A percentile compares a stretch with the other conserved stretches of the same genome.
Evolutionary conservation across 2,888 invertebrate genomes (phyloP).

Genomic region (Polymixis flavicincta): DNA sequence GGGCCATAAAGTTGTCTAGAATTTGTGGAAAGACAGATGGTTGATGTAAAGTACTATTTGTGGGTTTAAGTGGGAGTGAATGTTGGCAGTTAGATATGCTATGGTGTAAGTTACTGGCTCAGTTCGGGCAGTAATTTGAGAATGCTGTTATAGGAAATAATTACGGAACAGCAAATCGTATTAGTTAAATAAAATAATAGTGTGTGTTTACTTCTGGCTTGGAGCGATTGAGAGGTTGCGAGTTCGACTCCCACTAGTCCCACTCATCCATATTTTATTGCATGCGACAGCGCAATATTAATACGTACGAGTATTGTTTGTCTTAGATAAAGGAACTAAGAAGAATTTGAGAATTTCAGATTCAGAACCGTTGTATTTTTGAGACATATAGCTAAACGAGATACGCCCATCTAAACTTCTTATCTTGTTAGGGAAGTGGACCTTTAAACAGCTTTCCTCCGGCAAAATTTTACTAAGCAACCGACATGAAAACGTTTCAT

Average conservation of each 20-base stretch:
- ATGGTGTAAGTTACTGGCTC: constrained; percentile 13
- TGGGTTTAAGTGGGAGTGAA: constrained; percentile 38
- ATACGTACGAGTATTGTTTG: neutral
- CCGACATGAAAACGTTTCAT: neutral
- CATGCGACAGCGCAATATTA: neutral
- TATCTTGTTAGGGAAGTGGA: neutral
- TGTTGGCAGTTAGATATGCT: constrained; percentile 2
- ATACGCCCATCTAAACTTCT: neutral
- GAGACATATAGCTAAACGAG: neutral
- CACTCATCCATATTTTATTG: neutral
- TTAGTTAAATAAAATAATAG: constrained; percentile 27
- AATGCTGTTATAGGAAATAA: constrained; percentile 3
- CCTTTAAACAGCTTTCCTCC: neutral
- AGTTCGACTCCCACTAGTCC: constrained; percentile 15
- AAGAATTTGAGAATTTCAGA: too few species aligned
- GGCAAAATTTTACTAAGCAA: neutral
- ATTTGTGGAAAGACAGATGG: constrained; percentile 47
- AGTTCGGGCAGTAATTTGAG: constrained; percentile 16
- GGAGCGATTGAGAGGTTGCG: constrained; percentile 3
- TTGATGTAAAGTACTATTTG: constrained; percentile 37
- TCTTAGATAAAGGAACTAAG: neutral
- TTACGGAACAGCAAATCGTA: neutral
- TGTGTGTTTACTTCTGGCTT: neutral
- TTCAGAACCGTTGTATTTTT: neutral
- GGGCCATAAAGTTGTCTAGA: constrained; percentile 42